Evolutionary conservation across 2,797 vertebrate species (phyloP).

Genomic region (Acipenser ruthenus): DNA sequence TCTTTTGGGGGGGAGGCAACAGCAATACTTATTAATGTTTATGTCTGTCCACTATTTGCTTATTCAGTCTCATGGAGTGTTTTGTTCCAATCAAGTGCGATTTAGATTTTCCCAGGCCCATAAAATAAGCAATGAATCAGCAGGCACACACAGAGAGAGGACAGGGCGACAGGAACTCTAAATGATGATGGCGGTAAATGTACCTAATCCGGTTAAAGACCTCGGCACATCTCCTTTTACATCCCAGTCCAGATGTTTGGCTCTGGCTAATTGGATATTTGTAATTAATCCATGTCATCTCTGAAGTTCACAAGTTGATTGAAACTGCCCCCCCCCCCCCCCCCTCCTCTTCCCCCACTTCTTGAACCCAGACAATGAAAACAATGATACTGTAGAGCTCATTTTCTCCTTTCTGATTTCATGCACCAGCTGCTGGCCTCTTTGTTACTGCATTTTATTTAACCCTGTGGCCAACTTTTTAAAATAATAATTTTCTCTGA

Average conservation of each 20-base stretch:
- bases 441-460: constrained; percentile 62
- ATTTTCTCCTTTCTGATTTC: constrained; percentile 74
- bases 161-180: background rate
- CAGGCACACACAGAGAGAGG: background rate
- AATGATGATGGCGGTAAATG: constrained; percentile 2
- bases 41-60: constrained; percentile 2
- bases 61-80: constrained; percentile 11
- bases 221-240: constrained; percentile 14
- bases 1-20: background rate
- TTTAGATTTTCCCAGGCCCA: constrained; percentile 21
- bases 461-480: constrained; percentile 68
- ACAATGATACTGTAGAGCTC: constrained; percentile 65
- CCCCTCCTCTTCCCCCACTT: constrained; percentile 23
- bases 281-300: constrained; percentile 43
- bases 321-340: constrained; percentile 18
- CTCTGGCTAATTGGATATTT: constrained; percentile 50
- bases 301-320: constrained; percentile 42
- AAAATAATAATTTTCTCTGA: constrained; percentile 62
- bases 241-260: constrained; percentile 36
- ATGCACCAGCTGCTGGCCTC: constrained; percentile 65
- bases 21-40: background rate
- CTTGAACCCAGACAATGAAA: constrained; percentile 61
- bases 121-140: constrained; percentile 19
- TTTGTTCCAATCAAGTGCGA: constrained; percentile 15
- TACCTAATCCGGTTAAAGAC: background rate